Evolutionary conservation across 1,140 invertebrate species (phyloP), one percentile per base, ranked within the genome.

Genomic region (Zaprionus taronus): DNA sequence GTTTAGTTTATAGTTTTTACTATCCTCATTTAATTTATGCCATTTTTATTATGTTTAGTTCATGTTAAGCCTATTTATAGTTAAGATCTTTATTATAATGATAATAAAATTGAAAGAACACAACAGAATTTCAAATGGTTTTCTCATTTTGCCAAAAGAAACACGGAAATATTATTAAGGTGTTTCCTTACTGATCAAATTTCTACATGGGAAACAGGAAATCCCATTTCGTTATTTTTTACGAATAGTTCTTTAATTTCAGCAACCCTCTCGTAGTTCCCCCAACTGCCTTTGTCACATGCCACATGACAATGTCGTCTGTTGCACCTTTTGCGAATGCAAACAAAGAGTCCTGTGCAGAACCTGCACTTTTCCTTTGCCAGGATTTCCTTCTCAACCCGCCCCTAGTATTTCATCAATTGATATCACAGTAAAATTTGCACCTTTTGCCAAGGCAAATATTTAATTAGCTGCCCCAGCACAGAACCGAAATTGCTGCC

Each of bases 391-490:
- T 75, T 44, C 34, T 74, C 38, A 80, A 90, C 85, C 81, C 76
- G 83, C 83, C 83, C 81, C 69, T 68, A 81, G 73, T 78, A 63
- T 72, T 72, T 49, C 70, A 89, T 79, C 58, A 84, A 75, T 78
- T 34, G 70, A 49, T 81, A 81, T 79, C 80, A 63, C 31, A 22
- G 70, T 1, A 11, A 61, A 72, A 77, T 84, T 89, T 90, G 85
- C 85, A 90, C 85, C 86, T 90, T 90, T 90, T 9, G 24, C 49
- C 68, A 84, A 71, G 26, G 81, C 77, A 90, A 90, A 90, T 90
- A 90, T 90, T 90, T 85, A 78, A 90, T 90, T 86, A 90, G 85
- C 86, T 90, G 85, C 61, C 56, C 17, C 26, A 44, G 47, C 66
- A 66, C 55, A 68, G 57, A 68, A 49, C 61, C 44, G 34, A 62